These are phyloP conservation scores for Ferdinandea cuprea DNA, from an alignment of 2,888 invertebrate species.

Conservation along the genomic window DNA sequence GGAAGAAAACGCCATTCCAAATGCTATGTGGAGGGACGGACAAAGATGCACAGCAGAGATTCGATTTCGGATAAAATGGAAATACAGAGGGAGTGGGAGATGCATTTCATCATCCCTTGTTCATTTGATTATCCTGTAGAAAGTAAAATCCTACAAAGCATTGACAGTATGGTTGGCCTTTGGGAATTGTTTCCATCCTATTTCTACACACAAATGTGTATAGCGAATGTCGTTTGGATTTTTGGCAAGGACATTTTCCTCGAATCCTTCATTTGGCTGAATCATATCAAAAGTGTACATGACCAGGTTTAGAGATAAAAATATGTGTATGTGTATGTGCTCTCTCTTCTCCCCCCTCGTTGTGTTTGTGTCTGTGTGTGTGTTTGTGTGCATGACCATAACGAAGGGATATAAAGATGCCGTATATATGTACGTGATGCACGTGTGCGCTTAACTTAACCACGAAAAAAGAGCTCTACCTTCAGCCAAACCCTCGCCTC, in stretches of 20 bases:
- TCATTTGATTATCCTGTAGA: conserved; percentile 66
- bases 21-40: not conserved
- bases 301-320: conserved; percentile 48
- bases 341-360: not conserved
- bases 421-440: conserved; percentile 47
- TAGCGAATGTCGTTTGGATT: conserved; percentile 55
- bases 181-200: conserved; percentile 22
- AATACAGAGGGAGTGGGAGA: conserved; percentile 49
- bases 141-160: conserved; percentile 46
- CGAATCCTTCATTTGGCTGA: conserved; percentile 40
- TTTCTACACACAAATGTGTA: conserved; percentile 14
- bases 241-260: conserved; percentile 34
- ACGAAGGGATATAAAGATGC: conserved; percentile 41
- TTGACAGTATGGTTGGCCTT: conserved; percentile 6
- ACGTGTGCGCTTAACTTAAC: conserved; percentile 66
- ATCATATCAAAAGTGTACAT: conserved; percentile 54
- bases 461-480: conserved; percentile 37
- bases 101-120: conserved; percentile 68
- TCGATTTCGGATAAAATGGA: conserved; percentile 24
- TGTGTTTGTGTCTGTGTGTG: not conserved
- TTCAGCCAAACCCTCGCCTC: too few relatives aligned
- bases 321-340: conserved; percentile 1
- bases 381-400: conserved; percentile 46
- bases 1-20: conserved; percentile 50
- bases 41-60: conserved; percentile 47